Percentiles rank a stretch among this genome's conserved stretches.
Conservation (phyloP, 1,140 invertebrate genomes). For the Arctopsyche grandis region DNA sequence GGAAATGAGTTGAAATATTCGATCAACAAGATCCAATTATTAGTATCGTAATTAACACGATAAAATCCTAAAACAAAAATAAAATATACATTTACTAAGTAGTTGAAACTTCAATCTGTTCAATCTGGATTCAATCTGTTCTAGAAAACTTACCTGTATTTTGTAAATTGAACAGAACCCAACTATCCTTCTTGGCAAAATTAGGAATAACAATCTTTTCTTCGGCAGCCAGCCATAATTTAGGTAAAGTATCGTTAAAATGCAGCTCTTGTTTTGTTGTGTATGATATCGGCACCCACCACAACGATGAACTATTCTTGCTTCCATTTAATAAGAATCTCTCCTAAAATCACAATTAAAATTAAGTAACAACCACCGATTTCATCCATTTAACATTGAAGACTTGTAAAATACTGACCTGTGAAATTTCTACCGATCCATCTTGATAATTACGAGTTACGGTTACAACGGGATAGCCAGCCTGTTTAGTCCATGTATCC, state of each 20-base stretch:
- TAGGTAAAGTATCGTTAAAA: constrained; percentile 32
- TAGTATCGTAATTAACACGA: constrained; percentile 74
- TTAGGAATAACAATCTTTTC: constrained; percentile 23
- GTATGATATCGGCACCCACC: constrained; percentile 48
- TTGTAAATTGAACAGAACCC: constrained; percentile 64
- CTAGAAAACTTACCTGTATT: constrained; percentile 32
- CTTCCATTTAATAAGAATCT: constrained; percentile 45
- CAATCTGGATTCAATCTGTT: not conserved
- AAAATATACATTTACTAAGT: constrained; percentile 49
- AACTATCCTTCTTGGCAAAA: constrained; percentile 56
- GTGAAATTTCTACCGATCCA: constrained; percentile 58
- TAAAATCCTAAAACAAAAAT: constrained; percentile 68
- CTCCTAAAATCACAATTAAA: constrained; percentile 30
- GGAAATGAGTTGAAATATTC: constrained; percentile 67
- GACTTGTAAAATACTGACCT: constrained; percentile 54
- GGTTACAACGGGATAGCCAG: constrained; percentile 79
- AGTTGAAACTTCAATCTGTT: not conserved
- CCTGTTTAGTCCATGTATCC: constrained; percentile 78
- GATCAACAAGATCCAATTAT: constrained; percentile 71
- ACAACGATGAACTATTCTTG: constrained; percentile 56
- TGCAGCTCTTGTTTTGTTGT: constrained; percentile 1
- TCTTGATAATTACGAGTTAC: constrained; percentile 61
- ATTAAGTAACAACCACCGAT: not conserved
- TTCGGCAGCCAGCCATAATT: constrained; percentile 40
- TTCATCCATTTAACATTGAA: not conserved